A percentile compares a stretch with the other conserved stretches of the same genome.
These are phyloP conservation scores for Eudasyphora cyanicolor DNA, from an alignment of 2,888 invertebrate genomes.

Conservation along the genomic window DNA sequence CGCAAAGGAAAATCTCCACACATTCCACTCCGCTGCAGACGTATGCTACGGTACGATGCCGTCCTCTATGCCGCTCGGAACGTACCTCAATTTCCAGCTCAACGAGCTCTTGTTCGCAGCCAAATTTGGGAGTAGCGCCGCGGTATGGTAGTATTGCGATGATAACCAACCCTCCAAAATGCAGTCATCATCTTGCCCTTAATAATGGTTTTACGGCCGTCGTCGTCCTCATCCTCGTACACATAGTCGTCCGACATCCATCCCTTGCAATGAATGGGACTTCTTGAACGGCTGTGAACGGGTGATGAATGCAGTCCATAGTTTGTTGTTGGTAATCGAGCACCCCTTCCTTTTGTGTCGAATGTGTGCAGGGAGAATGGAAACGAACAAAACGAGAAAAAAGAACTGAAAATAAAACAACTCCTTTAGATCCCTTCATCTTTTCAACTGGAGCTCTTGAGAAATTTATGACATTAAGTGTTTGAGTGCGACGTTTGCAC, in stretches of 20 bases:
- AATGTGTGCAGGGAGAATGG: background rate
- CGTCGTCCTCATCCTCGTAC: no score
- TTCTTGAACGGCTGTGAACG: background rate
- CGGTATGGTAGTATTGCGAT: background rate
- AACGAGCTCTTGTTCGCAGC: conserved; percentile 37
- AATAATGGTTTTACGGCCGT: conserved; percentile 46
- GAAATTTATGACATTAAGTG: conserved; percentile 42
- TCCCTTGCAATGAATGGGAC: conserved; percentile 45
- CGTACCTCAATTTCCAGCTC: conserved; percentile 40
- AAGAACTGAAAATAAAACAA: conserved; percentile 23
- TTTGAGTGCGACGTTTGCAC: conserved; percentile 25
- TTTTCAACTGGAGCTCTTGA: conserved; percentile 44
- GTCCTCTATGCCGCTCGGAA: no score
- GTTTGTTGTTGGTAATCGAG: conserved; percentile 38
- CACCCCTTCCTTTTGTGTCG: conserved; percentile 33
- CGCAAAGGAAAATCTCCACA: conserved; percentile 48
- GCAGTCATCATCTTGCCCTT: conserved; percentile 35
- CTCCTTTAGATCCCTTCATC: conserved; percentile 47
- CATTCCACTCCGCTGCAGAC: conserved; percentile 1
- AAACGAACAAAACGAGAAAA: conserved; percentile 22
- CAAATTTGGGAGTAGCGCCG: conserved; percentile 18
- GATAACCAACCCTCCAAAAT: conserved; percentile 57
- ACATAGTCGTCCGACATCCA: no score
- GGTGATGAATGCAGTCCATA: conserved; percentile 36
- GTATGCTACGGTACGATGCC: background rate